Evolutionary conservation across 2,797 vertebrate species (phyloP), one percentile per base, ranked within the genome.

Genomic region (Myiotriccus ornatus): DNA sequence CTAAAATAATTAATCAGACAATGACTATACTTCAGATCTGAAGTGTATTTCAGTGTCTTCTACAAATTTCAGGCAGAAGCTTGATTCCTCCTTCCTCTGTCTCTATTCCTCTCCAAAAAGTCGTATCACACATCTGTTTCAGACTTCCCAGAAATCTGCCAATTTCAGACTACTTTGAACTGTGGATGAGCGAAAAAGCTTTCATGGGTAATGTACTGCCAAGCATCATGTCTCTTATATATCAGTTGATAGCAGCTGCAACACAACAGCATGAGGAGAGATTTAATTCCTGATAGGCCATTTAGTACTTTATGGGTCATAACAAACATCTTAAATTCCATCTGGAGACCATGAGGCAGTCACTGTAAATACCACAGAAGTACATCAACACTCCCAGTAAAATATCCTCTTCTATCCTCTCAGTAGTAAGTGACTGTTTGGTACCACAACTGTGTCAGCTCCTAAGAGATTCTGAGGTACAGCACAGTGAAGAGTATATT

Each of bases 271-370:
- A 57, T n/a, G n/a, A 87, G 28, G 39, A 82, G 62, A 70, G 34
- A 75, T 82, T 84, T 82, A 78, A 82, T 74, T 92, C 71, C 67
- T 94, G 49, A 82, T 76, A 71, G 44, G 23, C n/a, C 44, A 69
- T 75, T 85, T 90, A 88, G 71, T 60, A 75, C 30, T 82, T 95
- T 62, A 78, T 90, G 59, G 71, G 39, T 75, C 68, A 79, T 83
- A 88, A 83, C n/a, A 90, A 86, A 76, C 57, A 71, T 60, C 83
- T 83, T 76, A 83, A 89, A 80, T 88, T 86, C 81, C 87, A 83
- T 73, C 92, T 88, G 55, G 68, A 88, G 28, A 83, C 30, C 53
- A 68, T 4, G 14, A 86, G 37, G 24, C 24, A 83, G n/a, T 46
- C 49, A 85, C 49, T 75, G 59, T 88, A 87, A 92, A 90, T 70